Evolutionary conservation across 2,888 invertebrate species (phyloP).

Genomic region (Troides oblongomaculatus): DNA sequence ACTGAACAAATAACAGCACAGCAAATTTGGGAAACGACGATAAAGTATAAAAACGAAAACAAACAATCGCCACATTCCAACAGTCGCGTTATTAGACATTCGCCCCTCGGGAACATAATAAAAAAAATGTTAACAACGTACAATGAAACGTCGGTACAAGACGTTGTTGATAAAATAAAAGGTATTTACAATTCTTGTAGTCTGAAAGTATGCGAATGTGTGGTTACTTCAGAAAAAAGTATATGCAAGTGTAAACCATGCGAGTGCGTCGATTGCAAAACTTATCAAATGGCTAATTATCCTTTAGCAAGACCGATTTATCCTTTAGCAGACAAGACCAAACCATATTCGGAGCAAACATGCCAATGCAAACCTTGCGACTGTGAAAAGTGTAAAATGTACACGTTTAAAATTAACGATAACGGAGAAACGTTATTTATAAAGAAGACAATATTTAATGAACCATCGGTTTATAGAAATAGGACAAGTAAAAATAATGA

Average conservation of each 20-base stretch:
- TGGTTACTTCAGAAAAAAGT: constrained; percentile 34
- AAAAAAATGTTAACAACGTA: constrained; percentile 19
- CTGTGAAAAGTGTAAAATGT: constrained; percentile 32
- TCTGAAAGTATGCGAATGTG: constrained; percentile 66
- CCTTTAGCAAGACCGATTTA: not conserved
- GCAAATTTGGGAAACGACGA: constrained; percentile 34
- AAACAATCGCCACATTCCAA: not conserved
- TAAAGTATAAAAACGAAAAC: constrained; percentile 3
- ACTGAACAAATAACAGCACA: constrained; percentile 5
- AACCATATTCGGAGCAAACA: not conserved
- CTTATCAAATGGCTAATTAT: not conserved
- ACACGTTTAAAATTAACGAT: constrained; percentile 16
- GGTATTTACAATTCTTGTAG: constrained; percentile 62
- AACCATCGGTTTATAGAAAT: constrained; percentile 41
- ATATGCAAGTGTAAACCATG: constrained; percentile 33
- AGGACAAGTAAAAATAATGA: constrained; percentile 43
- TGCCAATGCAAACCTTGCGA: constrained; percentile 51
- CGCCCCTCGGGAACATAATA: constrained; percentile 1
- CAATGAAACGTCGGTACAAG: constrained; percentile 36
- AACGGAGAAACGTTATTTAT: not conserved
- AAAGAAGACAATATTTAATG: not conserved
- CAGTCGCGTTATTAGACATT: not conserved
- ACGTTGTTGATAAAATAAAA: constrained; percentile 55
- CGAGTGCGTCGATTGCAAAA: constrained; percentile 30
- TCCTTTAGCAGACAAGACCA: not conserved